Conservation (phyloP, 2,797 vertebrate genomes). For the Lophius americanus region DNA sequence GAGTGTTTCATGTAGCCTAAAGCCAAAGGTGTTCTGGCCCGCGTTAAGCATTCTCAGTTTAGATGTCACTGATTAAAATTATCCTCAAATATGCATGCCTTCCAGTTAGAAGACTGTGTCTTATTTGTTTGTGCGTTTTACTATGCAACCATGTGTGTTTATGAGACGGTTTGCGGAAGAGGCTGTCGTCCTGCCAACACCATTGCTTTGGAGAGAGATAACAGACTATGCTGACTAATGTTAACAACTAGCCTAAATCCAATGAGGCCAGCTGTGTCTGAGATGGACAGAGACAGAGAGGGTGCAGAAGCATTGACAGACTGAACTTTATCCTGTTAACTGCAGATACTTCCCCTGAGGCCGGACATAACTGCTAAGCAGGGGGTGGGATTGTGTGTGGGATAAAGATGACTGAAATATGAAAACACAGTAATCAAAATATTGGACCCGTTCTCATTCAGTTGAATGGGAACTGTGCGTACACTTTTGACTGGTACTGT, state of each 20-base stretch:
- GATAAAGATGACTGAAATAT: conserved; percentile 36
- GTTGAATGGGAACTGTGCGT: no score
- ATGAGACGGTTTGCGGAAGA: conserved; percentile 37
- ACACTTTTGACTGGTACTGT: no score
- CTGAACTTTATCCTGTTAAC: conserved; percentile 52
- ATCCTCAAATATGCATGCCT: conserved; percentile 57
- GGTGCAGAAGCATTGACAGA: conserved; percentile 65
- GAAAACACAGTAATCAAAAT: no score
- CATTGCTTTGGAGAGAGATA: conserved; percentile 52
- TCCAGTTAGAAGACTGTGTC: conserved; percentile 31
- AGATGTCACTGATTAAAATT: conserved; percentile 68
- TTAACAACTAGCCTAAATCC: conserved; percentile 59
- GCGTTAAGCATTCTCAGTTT: conserved; percentile 50
- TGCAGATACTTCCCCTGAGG: conserved; percentile 55
- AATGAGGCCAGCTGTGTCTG: conserved; percentile 54
- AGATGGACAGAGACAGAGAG: conserved; percentile 66
- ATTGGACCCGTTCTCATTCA: no score
- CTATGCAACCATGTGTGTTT: conserved; percentile 32
- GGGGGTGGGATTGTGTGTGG: conserved; percentile 31
- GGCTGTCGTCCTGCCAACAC: conserved; percentile 57
- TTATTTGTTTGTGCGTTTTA: conserved; percentile 39
- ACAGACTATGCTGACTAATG: conserved; percentile 54
- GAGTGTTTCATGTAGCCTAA: conserved; percentile 50
- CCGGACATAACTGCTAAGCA: conserved; percentile 31
- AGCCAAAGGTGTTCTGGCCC: conserved; percentile 56